Evolutionary conservation across 2,888 invertebrate species (phyloP).

Genomic region (Odontothrips loti): DNA sequence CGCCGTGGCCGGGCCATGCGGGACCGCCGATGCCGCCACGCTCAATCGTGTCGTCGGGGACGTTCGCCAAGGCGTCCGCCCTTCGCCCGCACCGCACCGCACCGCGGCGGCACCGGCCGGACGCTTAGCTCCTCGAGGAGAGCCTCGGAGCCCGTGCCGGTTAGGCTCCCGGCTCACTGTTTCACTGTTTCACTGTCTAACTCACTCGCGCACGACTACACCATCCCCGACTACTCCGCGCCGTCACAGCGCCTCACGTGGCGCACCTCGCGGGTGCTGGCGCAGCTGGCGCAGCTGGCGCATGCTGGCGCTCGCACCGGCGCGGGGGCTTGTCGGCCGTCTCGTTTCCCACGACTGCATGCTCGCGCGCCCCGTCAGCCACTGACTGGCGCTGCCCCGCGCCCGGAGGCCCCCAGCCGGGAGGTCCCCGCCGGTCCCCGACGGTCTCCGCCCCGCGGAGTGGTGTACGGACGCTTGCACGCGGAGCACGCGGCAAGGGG

Average conservation of each 20-base stretch:
- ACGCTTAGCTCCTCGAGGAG: neutral
- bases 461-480: neutral
- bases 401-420: neutral
- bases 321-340: neutral
- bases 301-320: neutral
- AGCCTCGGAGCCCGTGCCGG: neutral
- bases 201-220: neutral
- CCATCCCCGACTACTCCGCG: neutral
- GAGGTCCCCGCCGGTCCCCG: neutral
- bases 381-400: neutral
- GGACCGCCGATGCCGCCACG: neutral
- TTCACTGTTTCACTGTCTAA: neutral
- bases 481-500: neutral
- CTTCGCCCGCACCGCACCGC: neutral
- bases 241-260: neutral
- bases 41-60: neutral
- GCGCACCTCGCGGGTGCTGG: neutral
- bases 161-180: neutral
- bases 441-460: neutral
- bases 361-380: conserved; percentile 11
- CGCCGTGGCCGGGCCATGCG: neutral
- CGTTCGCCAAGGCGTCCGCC: neutral
- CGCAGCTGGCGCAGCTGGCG: neutral
- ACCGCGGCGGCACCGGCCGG: neutral
- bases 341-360: neutral